These are phyloP conservation scores for Sphaeridia pumilis DNA, from an alignment of 2,888 invertebrate species.

Conservation along the genomic window DNA sequence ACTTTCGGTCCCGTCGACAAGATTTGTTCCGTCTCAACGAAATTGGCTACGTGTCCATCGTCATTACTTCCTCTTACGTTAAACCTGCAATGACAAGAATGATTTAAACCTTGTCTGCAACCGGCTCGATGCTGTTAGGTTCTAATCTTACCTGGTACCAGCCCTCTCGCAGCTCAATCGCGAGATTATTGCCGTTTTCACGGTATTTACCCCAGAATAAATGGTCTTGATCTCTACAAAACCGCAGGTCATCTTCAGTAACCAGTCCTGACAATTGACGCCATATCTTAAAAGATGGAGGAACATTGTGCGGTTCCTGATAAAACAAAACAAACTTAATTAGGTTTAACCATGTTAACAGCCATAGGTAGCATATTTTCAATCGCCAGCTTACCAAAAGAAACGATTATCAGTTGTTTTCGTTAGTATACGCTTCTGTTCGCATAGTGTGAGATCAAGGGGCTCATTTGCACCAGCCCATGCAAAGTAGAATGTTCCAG, in stretches of 20 bases:
- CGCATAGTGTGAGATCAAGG: slow-evolving; percentile 87
- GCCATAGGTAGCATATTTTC: neutral
- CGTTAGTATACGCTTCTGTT: slow-evolving; percentile 73
- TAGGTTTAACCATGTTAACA: neutral
- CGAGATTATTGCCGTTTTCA: slow-evolving; percentile 87
- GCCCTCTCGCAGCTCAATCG: slow-evolving; percentile 94
- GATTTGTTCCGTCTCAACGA: slow-evolving; percentile 99
- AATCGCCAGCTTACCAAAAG: slow-evolving; percentile 59
- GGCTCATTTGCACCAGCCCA: slow-evolving; percentile 53
- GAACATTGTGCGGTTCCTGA: slow-evolving; percentile 84
- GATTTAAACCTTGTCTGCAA: neutral
- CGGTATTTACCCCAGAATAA: slow-evolving; percentile 92
- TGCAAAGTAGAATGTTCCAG: slow-evolving; percentile 98
- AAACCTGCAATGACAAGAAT: slow-evolving; percentile 48
- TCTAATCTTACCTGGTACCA: slow-evolving; percentile 59
- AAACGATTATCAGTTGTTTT: slow-evolving; percentile 83
- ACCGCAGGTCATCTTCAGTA: slow-evolving; percentile 92
- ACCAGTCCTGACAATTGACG: slow-evolving; percentile 80
- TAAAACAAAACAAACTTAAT: slow-evolving; percentile 16
- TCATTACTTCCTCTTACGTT: slow-evolving; percentile 99
- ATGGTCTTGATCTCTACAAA: slow-evolving; percentile 94
- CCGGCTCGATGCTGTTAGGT: neutral
- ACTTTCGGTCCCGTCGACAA: slow-evolving; percentile 82
- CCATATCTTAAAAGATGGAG: slow-evolving; percentile 85
- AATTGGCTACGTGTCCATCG: slow-evolving; percentile 98